Evolutionary conservation across 2,113 vertebrate species (phyloP).

Genomic region (Rhinogobius similis): DNA sequence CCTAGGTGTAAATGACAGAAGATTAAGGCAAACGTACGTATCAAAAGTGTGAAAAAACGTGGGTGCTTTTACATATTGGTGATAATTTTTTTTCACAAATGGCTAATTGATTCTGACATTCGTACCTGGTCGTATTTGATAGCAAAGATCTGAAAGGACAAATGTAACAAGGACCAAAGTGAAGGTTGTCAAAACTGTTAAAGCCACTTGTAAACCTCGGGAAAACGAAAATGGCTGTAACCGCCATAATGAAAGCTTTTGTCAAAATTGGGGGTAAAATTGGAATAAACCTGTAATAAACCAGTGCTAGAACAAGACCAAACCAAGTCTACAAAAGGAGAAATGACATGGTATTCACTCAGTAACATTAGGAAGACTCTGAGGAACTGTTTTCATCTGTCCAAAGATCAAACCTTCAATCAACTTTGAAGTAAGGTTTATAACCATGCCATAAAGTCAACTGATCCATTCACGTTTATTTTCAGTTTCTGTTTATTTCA

Average conservation of each 20-base stretch:
- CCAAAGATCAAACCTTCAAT: background rate
- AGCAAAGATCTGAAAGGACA: background rate
- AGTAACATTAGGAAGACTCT: background rate
- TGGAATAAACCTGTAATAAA: background rate
- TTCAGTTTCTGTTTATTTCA: too few species aligned
- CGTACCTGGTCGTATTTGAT: background rate
- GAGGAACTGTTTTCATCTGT: background rate
- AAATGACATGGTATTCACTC: too few species aligned
- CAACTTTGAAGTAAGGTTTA: too few species aligned
- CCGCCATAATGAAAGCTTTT: too few species aligned
- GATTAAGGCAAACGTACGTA: constrained; percentile 65
- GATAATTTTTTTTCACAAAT: constrained; percentile 13
- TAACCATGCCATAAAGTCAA: too few species aligned
- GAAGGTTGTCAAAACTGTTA: constrained; percentile 1
- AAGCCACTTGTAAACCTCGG: background rate
- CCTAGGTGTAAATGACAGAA: constrained; percentile 58
- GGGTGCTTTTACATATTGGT: constrained; percentile 35
- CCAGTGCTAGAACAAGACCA: background rate
- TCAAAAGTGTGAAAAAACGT: constrained; percentile 46
- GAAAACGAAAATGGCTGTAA: background rate
- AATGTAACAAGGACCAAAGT: background rate
- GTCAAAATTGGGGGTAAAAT: background rate
- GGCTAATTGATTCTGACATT: constrained; percentile 12
- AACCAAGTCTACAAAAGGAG: background rate
- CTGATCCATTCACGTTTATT: too few species aligned